phyloP scores from a whole-genome alignment of 2,113 vertebrate species.

The Collichthys lucidus region DNA sequence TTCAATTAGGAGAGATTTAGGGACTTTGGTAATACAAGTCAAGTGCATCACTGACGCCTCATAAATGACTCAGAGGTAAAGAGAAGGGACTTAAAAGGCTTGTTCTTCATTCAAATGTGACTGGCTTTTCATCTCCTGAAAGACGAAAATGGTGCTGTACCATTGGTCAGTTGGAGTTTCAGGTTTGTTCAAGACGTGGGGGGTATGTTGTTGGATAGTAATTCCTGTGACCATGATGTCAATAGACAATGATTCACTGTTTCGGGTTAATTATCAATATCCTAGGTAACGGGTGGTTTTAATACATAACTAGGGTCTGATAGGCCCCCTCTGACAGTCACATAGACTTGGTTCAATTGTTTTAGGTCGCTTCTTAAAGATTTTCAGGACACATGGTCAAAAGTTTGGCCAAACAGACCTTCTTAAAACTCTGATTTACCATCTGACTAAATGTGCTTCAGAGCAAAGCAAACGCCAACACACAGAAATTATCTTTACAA shows the following conservation, averaged over 20 bases:
- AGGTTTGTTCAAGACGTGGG: constrained; percentile 58
- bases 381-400: neutral
- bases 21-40: constrained; percentile 59
- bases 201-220: constrained; percentile 62
- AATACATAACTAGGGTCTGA: constrained; percentile 62
- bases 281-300: constrained; percentile 62
- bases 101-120: constrained; percentile 43
- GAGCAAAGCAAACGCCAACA: neutral
- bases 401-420: neutral
- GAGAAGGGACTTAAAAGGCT: constrained; percentile 34
- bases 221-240: constrained; percentile 67
- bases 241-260: constrained; percentile 77
- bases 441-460: neutral
- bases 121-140: constrained; percentile 37
- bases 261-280: constrained; percentile 78
- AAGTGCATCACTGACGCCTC: constrained; percentile 72
- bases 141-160: constrained; percentile 50
- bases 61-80: constrained; percentile 61
- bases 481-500: neutral
- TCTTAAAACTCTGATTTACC: neutral
- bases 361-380: constrained; percentile 9
- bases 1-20: constrained; percentile 77
- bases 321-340: constrained; percentile 7
- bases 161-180: constrained; percentile 35
- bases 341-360: neutral